A percentile compares a stretch with the other conserved stretches of the same genome.
These are phyloP conservation scores for Cavia aperea DNA, from an alignment of 2,113 vertebrate species.

Conservation along the genomic window DNA sequence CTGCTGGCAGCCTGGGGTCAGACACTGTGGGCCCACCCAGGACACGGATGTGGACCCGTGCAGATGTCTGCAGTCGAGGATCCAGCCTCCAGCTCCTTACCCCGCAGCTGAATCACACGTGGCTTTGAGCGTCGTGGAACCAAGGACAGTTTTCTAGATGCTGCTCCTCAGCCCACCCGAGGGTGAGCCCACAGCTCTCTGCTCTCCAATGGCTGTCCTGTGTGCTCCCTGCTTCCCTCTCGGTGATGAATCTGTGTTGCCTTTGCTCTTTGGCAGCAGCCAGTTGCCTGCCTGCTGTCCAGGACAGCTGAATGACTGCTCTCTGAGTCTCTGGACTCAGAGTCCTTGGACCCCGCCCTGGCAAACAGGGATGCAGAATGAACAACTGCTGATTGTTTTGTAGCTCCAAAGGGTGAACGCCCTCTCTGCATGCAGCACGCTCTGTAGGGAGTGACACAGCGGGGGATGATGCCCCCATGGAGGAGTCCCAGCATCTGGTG, in stretches of 20 bases:
- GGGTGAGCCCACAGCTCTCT: neutral
- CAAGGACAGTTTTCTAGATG: neutral
- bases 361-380: neutral
- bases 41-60: neutral
- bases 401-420: neutral
- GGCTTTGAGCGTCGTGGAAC: neutral
- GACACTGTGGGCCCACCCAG: neutral
- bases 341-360: neutral
- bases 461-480: rapidly evolving
- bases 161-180: neutral
- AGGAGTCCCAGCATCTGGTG: neutral
- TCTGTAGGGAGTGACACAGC: neutral
- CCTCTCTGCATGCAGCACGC: neutral
- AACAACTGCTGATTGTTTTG: neutral
- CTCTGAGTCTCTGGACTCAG: neutral
- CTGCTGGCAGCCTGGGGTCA: rapidly evolving
- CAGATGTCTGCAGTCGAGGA: rapidly evolving
- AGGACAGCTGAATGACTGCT: too few species aligned
- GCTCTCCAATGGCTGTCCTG: neutral
- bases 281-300: rapidly evolving
- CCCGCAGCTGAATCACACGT: too few species aligned
- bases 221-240: neutral
- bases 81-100: neutral
- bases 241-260: neutral
- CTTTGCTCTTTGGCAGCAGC: neutral